Percentiles rank a stretch among this genome's conserved stretches.
These are phyloP conservation scores for Glaucopsyche alexis DNA, from an alignment of 2,888 invertebrate genomes.

Conservation along the genomic window DNA sequence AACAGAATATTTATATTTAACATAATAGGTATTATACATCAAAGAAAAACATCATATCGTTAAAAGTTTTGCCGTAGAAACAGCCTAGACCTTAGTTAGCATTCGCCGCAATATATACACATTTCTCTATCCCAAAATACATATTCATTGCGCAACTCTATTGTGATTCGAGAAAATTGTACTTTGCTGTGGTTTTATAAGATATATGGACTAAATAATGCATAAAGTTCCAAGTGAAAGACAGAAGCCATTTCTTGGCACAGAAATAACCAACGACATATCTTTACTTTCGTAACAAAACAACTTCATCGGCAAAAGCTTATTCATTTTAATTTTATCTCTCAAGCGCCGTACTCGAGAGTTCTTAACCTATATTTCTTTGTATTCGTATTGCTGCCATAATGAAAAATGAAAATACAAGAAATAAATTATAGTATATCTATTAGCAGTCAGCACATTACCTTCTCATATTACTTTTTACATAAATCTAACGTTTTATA, in stretches of 20 bases:
- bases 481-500: not conserved
- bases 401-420: not conserved
- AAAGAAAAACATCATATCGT: not conserved
- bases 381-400: not conserved
- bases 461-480: not conserved
- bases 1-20: no score
- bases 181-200: constrained; percentile 32
- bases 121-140: constrained; percentile 24
- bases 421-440: not conserved
- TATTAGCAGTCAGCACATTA: not conserved
- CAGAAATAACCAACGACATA: constrained; percentile 33
- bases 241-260: constrained; percentile 34
- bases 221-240: constrained; percentile 34
- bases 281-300: constrained; percentile 27
- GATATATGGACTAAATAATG: constrained; percentile 34
- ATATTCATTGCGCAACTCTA: constrained; percentile 29
- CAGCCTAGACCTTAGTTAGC: not conserved
- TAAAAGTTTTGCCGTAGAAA: not conserved
- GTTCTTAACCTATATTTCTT: constrained; percentile 10
- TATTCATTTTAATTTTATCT: constrained; percentile 29
- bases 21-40: not conserved
- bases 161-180: constrained; percentile 30
- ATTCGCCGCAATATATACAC: constrained; percentile 11
- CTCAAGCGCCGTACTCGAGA: not conserved
- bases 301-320: constrained; percentile 28